A percentile compares a stretch with the other conserved stretches of the same genome.
These are phyloP conservation scores for Sarcophaga subvicina DNA, from an alignment of 2,888 invertebrate species.

Conservation along the genomic window DNA sequence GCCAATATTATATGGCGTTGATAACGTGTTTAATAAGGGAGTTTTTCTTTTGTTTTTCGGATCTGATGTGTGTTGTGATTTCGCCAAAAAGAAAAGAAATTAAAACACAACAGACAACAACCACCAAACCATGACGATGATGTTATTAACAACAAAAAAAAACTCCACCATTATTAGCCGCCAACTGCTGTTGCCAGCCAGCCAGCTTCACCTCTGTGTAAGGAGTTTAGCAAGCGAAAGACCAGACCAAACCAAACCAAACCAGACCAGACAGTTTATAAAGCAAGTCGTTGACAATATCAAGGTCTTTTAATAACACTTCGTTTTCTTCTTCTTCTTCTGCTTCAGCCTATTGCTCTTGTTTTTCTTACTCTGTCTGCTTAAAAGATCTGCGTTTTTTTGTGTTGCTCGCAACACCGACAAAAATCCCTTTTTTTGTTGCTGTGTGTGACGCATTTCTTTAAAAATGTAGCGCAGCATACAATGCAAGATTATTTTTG, in stretches of 20 bases:
- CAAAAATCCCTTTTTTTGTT: slow-evolving; percentile 49
- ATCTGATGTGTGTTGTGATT: background rate
- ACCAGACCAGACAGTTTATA: slow-evolving; percentile 18
- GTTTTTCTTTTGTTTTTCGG: slow-evolving; percentile 4
- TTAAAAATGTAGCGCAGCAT: slow-evolving; percentile 37
- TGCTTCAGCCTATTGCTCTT: background rate
- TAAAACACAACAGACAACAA: slow-evolving; percentile 22
- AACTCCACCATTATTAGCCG: slow-evolving; percentile 46
- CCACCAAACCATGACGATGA: slow-evolving; percentile 65
- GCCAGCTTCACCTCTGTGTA: too few species aligned
- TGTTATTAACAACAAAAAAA: slow-evolving; percentile 43
- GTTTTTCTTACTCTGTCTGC: background rate
- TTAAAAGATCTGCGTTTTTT: slow-evolving; percentile 25
- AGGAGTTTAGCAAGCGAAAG: too few species aligned
- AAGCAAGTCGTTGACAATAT: slow-evolving; percentile 71
- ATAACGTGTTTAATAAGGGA: slow-evolving; percentile 8
- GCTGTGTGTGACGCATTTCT: slow-evolving; percentile 38
- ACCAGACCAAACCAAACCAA: background rate
- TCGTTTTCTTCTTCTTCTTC: slow-evolving; percentile 1
- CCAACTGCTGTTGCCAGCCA: background rate
- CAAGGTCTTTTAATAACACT: slow-evolving; percentile 63
- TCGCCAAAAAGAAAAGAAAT: slow-evolving; percentile 2
- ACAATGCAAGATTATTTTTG: too few species aligned
- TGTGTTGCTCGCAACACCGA: background rate
- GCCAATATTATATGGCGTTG: slow-evolving; percentile 17